A percentile compares a stretch with the other conserved stretches of the same genome.
phyloP scores from a whole-genome alignment of 2,113 vertebrate genomes.

The Neodontobutis hainanensis region DNA sequence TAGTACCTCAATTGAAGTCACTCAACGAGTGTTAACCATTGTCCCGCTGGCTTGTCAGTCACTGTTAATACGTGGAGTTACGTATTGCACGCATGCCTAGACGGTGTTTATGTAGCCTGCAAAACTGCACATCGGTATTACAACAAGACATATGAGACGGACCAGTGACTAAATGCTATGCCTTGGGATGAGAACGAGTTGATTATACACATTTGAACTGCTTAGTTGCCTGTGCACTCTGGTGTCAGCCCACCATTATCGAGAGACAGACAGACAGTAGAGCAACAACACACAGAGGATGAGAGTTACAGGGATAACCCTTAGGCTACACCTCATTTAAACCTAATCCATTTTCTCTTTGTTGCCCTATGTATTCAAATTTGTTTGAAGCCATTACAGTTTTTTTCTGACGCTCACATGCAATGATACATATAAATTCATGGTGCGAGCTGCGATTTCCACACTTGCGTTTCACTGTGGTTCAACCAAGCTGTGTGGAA shows the following conservation, averaged over 20 bases:
- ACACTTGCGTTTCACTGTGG: conserved; percentile 27
- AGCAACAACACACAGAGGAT: conserved; percentile 40
- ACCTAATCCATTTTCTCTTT: not conserved
- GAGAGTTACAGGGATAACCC: conserved; percentile 27
- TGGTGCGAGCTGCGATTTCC: conserved; percentile 8
- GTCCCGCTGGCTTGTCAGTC: no score
- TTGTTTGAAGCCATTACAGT: conserved; percentile 5
- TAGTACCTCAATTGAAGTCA: no score
- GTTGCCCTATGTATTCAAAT: not conserved
- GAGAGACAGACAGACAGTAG: conserved; percentile 47
- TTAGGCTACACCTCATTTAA: not conserved
- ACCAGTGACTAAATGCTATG: no score
- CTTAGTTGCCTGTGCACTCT: conserved; percentile 36
- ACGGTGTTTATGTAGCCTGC: no score
- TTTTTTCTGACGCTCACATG: not conserved
- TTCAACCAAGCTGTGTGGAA: conserved; percentile 40
- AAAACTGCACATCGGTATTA: no score
- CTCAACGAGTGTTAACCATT: no score
- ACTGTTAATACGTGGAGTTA: no score
- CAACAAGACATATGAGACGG: no score
- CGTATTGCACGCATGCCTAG: no score
- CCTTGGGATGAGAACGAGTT: no score
- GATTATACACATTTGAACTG: conserved; percentile 40
- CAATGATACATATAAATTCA: not conserved
- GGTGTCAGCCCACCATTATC: conserved; percentile 40